Evolutionary conservation across 1,140 invertebrate species (phyloP), one percentile per base, ranked within the genome.

Genomic region (Drosophila kurseongensis): DNA sequence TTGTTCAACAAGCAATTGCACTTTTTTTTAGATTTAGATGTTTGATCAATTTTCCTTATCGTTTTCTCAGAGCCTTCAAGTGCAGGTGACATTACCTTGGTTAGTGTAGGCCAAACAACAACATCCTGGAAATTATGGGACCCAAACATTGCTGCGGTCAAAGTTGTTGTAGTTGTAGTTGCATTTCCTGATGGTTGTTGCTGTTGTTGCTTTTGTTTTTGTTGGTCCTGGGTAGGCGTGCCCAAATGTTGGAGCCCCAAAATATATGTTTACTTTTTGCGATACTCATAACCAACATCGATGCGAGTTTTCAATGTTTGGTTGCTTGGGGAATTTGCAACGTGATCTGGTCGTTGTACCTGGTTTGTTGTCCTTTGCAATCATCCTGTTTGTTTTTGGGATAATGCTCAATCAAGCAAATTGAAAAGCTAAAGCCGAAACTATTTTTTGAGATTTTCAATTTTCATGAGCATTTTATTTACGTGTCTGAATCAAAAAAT

Each of bases 141-240:
- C 60, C 50, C 61, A 60, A 68, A 67, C 55, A 56, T 54, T 52
- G 61, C 42, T 75, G 72, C 48, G 73, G 73, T 75, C 71, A 75
- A 75, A 75, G 54, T 75, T 73, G 54, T 56, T 58, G 52, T 48
- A 35, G 54, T 29, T 45, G 42, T 29, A 18, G 7, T 23, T 54
- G 51, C 9, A 29, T 14, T 18, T 41, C 13, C 27, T 36, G 10
- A 14, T 23, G 23, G 2, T 35, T 14, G 50, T 55, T 60, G 3
- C 4, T 56, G 38, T 36, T 38, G 38, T 16, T 59, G 36, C 16
- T 42, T 40, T 40, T 56, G 40, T 35, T 36, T n/a, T 40, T 51
- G 32, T 18, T 48, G 52, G 12, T 10, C 4, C 29, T 35, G 14
- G 9, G 48, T 35, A 14, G 74, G 48, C 55, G 62, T 59, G 54